phyloP scores from a whole-genome alignment of 2,888 invertebrate species.

The Drosophila limbata region DNA sequence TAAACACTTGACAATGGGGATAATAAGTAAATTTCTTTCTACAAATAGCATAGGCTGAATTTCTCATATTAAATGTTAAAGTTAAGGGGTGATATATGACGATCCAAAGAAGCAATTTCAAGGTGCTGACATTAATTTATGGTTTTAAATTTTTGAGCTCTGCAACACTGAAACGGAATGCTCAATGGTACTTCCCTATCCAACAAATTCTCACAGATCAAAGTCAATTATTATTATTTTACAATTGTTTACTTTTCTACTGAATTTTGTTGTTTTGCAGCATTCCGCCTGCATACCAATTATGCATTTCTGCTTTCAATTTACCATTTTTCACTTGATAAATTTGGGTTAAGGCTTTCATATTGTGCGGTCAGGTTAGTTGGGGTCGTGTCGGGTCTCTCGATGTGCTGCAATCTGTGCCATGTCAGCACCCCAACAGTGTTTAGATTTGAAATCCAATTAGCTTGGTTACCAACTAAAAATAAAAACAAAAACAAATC shows the following conservation, averaged over 20 bases:
- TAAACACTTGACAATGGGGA: slow-evolving; percentile 9
- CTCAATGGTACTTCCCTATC: neutral
- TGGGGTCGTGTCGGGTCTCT: slow-evolving; percentile 5
- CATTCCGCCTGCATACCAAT: slow-evolving; percentile 5
- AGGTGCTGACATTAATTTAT: neutral
- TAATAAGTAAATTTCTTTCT: neutral
- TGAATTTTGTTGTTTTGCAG: neutral
- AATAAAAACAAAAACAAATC: slow-evolving; percentile 12
- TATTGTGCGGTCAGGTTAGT: slow-evolving; percentile 31
- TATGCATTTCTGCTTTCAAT: neutral
- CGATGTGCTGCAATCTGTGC: slow-evolving; percentile 56
- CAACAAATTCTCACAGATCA: neutral
- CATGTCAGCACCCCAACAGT: slow-evolving; percentile 59
- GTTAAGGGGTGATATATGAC: too few relatives aligned
- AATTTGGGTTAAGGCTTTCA: slow-evolving; percentile 55
- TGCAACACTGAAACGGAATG: neutral
- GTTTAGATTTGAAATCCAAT: slow-evolving; percentile 74
- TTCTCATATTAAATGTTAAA: neutral
- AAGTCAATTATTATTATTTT: neutral
- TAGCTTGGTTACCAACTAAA: slow-evolving; percentile 54
- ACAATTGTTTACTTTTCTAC: neutral
- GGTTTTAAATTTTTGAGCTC: neutral
- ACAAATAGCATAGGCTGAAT: neutral
- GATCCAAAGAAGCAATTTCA: neutral
- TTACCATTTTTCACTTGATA: slow-evolving; percentile 19